phyloP scores from a whole-genome alignment of 2,113 vertebrate species.

The Pterocles burchelli region DNA sequence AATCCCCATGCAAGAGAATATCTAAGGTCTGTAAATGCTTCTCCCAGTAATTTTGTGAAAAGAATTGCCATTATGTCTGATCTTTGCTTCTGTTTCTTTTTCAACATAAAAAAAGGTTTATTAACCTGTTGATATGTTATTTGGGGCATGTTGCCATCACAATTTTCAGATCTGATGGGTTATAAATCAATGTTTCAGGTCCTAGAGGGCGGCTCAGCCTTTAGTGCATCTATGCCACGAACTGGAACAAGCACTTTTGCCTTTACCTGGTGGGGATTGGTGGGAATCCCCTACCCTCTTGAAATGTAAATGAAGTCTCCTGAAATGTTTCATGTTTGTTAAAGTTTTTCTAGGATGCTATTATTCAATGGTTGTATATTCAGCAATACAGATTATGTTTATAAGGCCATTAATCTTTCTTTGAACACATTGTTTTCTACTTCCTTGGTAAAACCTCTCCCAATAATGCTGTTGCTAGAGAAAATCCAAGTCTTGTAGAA shows the following conservation, averaged over 20 bases:
- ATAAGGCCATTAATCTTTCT: neutral
- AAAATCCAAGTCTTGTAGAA: neutral
- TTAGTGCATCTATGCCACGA: neutral
- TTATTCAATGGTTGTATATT: neutral
- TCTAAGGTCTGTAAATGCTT: neutral
- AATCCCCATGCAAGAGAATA: neutral
- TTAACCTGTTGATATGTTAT: neutral
- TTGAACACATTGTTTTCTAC: neutral
- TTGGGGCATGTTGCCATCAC: neutral
- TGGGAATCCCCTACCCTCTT: neutral
- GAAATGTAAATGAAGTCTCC: neutral
- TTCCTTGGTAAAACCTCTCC: neutral
- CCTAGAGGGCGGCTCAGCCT: neutral
- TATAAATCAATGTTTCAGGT: neutral
- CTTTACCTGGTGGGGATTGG: neutral
- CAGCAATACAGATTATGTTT: neutral
- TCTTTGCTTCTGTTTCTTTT: neutral
- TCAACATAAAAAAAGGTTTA: neutral
- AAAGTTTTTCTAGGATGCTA: neutral
- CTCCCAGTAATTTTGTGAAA: neutral
- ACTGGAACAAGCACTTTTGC: neutral
- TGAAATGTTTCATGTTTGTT: neutral
- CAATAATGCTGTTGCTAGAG: neutral
- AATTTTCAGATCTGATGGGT: neutral
- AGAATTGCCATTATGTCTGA: neutral